phyloP scores from a whole-genome alignment of 2,888 invertebrate species.

The Drosophila recens region DNA sequence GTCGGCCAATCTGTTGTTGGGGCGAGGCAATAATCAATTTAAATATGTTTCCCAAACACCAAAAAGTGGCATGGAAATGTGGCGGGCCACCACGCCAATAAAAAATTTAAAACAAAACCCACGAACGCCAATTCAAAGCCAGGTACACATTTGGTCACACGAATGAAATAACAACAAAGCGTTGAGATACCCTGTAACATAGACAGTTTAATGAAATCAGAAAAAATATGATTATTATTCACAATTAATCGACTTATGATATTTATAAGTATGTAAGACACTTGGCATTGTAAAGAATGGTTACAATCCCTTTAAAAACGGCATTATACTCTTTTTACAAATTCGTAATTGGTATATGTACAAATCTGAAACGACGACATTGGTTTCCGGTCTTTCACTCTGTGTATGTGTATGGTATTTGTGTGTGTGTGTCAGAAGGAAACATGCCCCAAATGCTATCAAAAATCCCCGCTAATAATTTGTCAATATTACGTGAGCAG shows the following conservation, averaged over 20 bases:
- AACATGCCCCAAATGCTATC: slow-evolving; percentile 59
- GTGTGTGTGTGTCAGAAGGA: slow-evolving; percentile 15
- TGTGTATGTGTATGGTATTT: not conserved
- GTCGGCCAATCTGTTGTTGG: slow-evolving; percentile 5
- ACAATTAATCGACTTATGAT: too few relatives aligned
- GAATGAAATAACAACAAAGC: slow-evolving; percentile 30
- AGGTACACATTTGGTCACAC: slow-evolving; percentile 62
- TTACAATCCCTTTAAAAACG: not conserved
- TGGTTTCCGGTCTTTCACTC: slow-evolving; percentile 32
- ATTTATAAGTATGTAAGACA: not conserved
- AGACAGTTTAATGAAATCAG: too few relatives aligned
- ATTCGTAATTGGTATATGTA: slow-evolving; percentile 7
- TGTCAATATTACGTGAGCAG: slow-evolving; percentile 84
- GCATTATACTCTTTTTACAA: not conserved
- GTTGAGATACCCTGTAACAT: not conserved
- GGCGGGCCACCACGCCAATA: slow-evolving; percentile 37
- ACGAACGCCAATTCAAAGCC: slow-evolving; percentile 46
- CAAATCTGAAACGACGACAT: slow-evolving; percentile 47
- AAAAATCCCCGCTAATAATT: slow-evolving; percentile 83
- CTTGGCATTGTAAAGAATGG: not conserved
- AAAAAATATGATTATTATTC: too few relatives aligned
- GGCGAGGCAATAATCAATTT: slow-evolving; percentile 69
- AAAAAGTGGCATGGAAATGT: slow-evolving; percentile 9
- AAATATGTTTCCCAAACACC: slow-evolving; percentile 57
- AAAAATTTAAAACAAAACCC: slow-evolving; percentile 58